phyloP scores from a whole-genome alignment of 2,113 vertebrate species.

The Casuarius casuarius region DNA sequence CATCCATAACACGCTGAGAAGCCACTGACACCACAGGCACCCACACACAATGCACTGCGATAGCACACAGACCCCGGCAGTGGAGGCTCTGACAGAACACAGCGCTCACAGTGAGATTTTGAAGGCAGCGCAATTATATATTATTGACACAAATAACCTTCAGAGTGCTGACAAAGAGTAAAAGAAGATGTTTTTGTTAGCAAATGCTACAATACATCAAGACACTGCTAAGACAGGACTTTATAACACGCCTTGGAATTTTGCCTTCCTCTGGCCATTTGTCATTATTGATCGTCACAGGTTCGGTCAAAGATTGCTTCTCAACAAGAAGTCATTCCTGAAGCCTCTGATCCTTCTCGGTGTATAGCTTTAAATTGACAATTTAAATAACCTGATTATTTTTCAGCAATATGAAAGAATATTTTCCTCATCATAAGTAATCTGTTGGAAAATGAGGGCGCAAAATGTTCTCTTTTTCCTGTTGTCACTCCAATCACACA shows the following conservation, averaged over 20 bases:
- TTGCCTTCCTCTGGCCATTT: neutral
- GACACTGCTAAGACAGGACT: neutral
- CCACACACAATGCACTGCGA: rapidly evolving
- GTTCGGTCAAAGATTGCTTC: neutral
- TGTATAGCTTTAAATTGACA: neutral
- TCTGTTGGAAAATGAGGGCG: neutral
- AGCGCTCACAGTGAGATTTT: neutral
- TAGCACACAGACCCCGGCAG: rapidly evolving
- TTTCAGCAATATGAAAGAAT: neutral
- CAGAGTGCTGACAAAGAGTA: neutral
- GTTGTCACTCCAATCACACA: neutral
- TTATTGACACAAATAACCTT: neutral
- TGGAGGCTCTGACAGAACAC: neutral
- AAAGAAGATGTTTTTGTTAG: conserved; percentile 8
- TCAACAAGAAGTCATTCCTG: neutral
- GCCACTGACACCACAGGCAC: neutral
- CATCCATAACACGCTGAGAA: neutral
- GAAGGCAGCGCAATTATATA: neutral
- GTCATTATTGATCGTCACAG: neutral
- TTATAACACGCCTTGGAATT: neutral
- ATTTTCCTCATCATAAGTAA: neutral
- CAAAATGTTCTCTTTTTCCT: neutral
- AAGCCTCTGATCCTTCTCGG: neutral
- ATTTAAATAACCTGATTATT: neutral
- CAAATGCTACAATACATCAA: conserved; percentile 36